Base-by-base conservation (phyloP, 2,888 invertebrate species). In the Arrhopalites spinosus region DNA sequence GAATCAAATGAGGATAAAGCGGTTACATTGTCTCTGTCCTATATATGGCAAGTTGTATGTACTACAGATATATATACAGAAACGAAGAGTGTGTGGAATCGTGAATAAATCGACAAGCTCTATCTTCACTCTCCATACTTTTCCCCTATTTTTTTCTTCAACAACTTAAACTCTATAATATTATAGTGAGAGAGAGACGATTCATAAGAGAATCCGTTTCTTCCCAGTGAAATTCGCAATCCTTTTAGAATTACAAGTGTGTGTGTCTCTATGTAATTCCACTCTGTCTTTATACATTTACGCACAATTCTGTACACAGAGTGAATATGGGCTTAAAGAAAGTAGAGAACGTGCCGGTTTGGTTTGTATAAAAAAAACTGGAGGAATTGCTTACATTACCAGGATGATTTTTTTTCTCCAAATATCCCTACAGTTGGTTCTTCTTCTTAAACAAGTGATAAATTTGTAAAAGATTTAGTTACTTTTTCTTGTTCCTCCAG, bases 1-100 rank as follows among this genome's bases (percentile, higher is more conserved):
- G 76, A 73, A 76, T 76, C 61, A 76, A 76, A 76, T 76, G 73
- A 76, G 73, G 67, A 76, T 76, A 74, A 74, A 74, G 68, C 53
- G 59, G 68, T 43, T 45, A 27, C 68, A 74, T 74, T 69, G 69
- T 74, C 59, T 74, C 61, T 36, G 20, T 66, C 25, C 29, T 64
- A 27, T 61, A 15, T 53, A 29, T 71, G 43, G 25, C 59, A 15
- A 8, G 25, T 43, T n/a, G n/a, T n/a, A n/a, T n/a, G n/a, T n/a
- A n/a, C 36, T 47, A 23, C 67, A 29, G 25, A 15, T 29, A 2
- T 63, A 17, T 25, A 45, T 50, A 29, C 29, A 69, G 30, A 25
- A n/a, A n/a, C n/a, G n/a, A n/a, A n/a, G n/a, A n/a, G n/a, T n/a
- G 36, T 70, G 59, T 56, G 61, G 72, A 72, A 63, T 72, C 63